Base-by-base conservation (phyloP, 2,113 vertebrate genomes). In the Calcarius ornatus region DNA sequence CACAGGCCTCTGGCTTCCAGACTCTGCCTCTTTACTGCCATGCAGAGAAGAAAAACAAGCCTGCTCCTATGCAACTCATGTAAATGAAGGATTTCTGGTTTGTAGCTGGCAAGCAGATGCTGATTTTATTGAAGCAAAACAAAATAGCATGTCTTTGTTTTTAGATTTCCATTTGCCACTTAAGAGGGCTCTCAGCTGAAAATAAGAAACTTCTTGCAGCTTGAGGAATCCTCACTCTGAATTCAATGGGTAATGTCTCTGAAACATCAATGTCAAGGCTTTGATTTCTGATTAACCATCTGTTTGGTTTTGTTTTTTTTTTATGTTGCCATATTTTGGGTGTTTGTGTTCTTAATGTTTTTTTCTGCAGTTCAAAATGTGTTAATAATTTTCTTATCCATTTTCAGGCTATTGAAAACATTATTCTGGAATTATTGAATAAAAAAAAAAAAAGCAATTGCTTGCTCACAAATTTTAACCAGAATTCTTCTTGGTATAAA, bases 321-420 rank as follows among this genome's bases (percentile, higher is more conserved):
- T 19, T 17, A 10, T 31, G 15, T 42, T 73, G 47, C 65, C 37
- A 72, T 40, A 47, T 88, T 94, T 81, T 91, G 64, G 24, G 35
- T 47, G 6, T 75, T 93, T 38, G 54, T 72, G 37, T 35, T 79
- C 18, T 51, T 69, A 78, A 86, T 8, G 8, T 51, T 92, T 68
- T 88, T 71, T 75, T 63, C 53, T 81, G 51, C 27, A 40, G 30
- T 83, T 94, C 82, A 90, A 88, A 91, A 69, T 30, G 12, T 77
- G n/a, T 90, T 68, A 91, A 88, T 82, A 59, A 64, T 53, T 93
- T 95, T 95, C 43, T 86, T 96, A 54, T 47, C 75, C 35, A 56
- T 42, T 95, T 16, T 60, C 47, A 73, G 31, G 37, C n/a, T 53
- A 81, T 27, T 42, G 35, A 83, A 61, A 83, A 84, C 11, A 10